phyloP scores from a whole-genome alignment of 92 coral and sea anemone genomes.

The Ricordea florida region DNA sequence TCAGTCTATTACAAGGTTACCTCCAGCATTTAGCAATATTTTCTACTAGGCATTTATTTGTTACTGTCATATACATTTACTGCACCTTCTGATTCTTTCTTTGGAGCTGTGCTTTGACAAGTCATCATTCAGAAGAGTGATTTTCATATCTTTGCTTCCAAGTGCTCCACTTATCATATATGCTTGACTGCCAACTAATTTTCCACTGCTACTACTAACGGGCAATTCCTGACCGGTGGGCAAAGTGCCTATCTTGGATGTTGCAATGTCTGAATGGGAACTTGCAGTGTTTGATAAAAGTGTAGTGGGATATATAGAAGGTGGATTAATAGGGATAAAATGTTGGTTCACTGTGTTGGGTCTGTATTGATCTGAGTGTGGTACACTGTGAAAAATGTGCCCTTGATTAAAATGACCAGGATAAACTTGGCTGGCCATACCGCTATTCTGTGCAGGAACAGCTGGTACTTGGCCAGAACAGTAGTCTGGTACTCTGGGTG shows the following conservation, averaged over 20 bases:
- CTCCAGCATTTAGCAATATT: no score
- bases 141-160: conserved; percentile 89
- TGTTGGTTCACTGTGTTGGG: neutral
- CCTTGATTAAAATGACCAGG: conserved; percentile 25
- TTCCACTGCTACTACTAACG: conserved; percentile 1
- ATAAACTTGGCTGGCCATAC: conserved; percentile 1
- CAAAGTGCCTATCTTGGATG: conserved; percentile 7
- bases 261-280: neutral
- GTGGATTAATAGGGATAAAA: conserved; percentile 12
- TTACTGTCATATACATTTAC: neutral
- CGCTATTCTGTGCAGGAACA: neutral
- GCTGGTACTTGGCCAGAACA: neutral
- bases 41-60: neutral
- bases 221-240: conserved; percentile 1
- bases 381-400: conserved; percentile 2
- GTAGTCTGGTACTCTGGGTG: conserved; percentile 32
- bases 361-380: conserved; percentile 1
- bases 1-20: no score
- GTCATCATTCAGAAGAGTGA: conserved; percentile 77
- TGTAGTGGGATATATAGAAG: conserved; percentile 1
- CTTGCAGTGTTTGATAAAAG: neutral
- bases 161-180: conserved; percentile 92
- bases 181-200: conserved; percentile 69
- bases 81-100: conserved; percentile 82
- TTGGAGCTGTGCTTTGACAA: conserved; percentile 91